Evolutionary conservation across 2,113 vertebrate genomes (phyloP), one percentile per base, ranked within the genome.

Genomic region (Thomomys bottae): DNA sequence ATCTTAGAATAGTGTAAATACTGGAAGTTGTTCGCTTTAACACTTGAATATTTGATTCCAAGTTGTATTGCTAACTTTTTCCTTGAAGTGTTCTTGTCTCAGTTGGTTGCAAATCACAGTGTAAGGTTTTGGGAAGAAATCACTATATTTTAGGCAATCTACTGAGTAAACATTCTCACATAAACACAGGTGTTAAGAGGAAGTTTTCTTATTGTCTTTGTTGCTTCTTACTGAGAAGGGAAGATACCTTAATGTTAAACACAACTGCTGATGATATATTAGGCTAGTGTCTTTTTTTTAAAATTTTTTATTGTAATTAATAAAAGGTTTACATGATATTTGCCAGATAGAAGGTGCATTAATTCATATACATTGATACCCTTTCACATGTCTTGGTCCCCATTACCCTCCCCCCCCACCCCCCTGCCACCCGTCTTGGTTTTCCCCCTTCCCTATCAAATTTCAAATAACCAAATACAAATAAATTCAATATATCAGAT

Each of bases 51-150:
- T 45, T 91, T 89, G 90, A 79, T 54, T 95, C 4, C 70, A 3
- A 76, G 6, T 75, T 94, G 7, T 17, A 36, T 85, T 91, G 45
- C 30, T 94, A 34, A 87, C 24, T 34, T 83, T 89, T 77, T 89
- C 30, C 14, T 81, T 81, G 17, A 81, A 83, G 32, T 5, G 64
- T 82, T 95, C 90, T 94, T 94, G 24, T 93, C 32, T 89, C 36
- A 42, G 23, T 89, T 79, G 64, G 12, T 82, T 6, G 21, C 49
- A 91, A 90, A 92, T 72, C 32, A 70, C 42, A 82, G 17, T 88
- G 38, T 17, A 93, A 79, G 42, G 5, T 64, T 84, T 87, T 81
- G 26, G 88, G 36, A 67, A 71, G 36, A 73, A 68, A 28, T 91
- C 4, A 34, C 15, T 30, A 75, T 32, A 57, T 84, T 95, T 89